Evolutionary conservation across 37 sponge, comb jelly and placozoan species (phyloP), one percentile per base, ranked within the genome.

Genomic region (Dysidea cf. avara): DNA sequence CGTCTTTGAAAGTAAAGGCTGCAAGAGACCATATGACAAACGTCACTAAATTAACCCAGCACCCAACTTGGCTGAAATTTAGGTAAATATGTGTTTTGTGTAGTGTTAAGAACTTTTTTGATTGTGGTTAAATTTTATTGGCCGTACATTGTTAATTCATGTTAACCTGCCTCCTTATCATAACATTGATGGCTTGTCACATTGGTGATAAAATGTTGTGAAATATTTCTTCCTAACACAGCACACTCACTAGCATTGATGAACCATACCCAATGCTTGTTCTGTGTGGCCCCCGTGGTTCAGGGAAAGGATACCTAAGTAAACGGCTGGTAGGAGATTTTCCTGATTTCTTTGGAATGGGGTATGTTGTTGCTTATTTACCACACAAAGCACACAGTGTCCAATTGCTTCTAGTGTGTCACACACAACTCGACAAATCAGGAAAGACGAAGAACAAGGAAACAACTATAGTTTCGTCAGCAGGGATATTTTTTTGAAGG

Each of bases 211-310:
- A 43, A 12, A 9, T 43, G 46, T 43, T 43, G 46, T 43, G n/a
- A n/a, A n/a, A n/a, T 47, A 36, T 21, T 64, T 61, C n/a, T 37
- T 18, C 37, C 17, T 67, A 36, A 2, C 36, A 16, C 66, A 91
- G 92, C 71, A 86, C 92, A 3, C 68, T 86, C 33, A 79, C 92
- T 13, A 61, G 69, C 13, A 43, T 76, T 20, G 82, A 77, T 57
- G 87, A 86, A 60, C 87, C 92, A n/a, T 91, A 91, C 72, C 92
- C 92, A 34, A 77, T 77, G 85, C 54, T 89, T 39, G 82, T 87
- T 14, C 72, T 92, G 70, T 85, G 82, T 63, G 94, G 94, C 14
- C 94, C 94, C 4, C 61, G 76, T 51, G 86, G 94, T 2, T 80
- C 94, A 28, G 94, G 83, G 0, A 88, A 93, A 57, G 79, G 76